A percentile compares a stretch with the other conserved stretches of the same genome.
phyloP scores from a whole-genome alignment of 2,797 vertebrate genomes.

The Avahi laniger region DNA sequence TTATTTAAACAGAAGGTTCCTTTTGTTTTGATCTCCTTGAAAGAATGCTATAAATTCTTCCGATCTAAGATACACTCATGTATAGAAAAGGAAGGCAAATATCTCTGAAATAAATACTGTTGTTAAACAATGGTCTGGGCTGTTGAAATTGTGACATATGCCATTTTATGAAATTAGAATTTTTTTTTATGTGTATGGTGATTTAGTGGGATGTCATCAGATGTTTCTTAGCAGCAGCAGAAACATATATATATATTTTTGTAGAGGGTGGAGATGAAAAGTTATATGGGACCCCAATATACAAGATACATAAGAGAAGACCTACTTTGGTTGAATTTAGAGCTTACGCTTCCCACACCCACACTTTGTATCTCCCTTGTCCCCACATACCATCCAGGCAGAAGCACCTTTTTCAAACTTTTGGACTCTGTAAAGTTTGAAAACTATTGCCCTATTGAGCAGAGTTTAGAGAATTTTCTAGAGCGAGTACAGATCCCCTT shows the following conservation, averaged over 20 bases:
- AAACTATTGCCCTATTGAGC: not conserved
- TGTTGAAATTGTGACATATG: not conserved
- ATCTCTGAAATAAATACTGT: constrained; percentile 31
- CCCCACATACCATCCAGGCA: not conserved
- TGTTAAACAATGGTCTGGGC: not conserved
- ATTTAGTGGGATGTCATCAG: not conserved
- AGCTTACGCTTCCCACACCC: not conserved
- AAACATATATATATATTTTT: not conserved
- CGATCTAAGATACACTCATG: constrained; percentile 2
- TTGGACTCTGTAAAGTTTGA: not conserved
- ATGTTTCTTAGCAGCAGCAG: not conserved
- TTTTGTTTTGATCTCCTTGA: constrained; percentile 34
- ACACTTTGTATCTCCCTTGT: not conserved
- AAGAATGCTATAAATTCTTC: constrained; percentile 32
- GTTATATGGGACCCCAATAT: not conserved
- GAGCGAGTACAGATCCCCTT: not conserved
- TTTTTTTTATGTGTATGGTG: not conserved
- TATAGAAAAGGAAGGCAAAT: not conserved
- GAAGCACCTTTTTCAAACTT: not conserved
- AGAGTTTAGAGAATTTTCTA: not conserved
- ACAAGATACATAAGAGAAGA: not conserved
- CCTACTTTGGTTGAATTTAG: not conserved
- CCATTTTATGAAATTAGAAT: not conserved
- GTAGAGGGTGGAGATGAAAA: not conserved
- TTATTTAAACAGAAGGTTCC: not conserved